Base-by-base conservation (phyloP, 2,888 invertebrate genomes). In the Drosophila leonis region DNA sequence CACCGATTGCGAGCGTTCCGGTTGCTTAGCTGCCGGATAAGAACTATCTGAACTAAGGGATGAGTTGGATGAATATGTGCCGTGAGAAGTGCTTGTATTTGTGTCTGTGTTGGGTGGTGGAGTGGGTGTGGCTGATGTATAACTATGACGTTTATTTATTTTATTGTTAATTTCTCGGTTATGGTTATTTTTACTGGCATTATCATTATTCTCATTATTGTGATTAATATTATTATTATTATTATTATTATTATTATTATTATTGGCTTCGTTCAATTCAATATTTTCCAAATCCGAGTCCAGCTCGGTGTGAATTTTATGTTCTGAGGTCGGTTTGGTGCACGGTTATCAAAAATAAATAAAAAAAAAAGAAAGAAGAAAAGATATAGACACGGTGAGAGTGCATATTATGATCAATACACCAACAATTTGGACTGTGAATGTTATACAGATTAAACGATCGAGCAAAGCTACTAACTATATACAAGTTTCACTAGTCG, bases 291-390 rank as follows among this genome's bases (percentile, higher is more conserved):
- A 92, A 90, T 90, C 90, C 91, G 86, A 87, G 86, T 92, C 92
- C 91, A 91, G 91, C 90, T 93, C 92, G 91, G 91, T 91, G 92
- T 91, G 82, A 92, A 90, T 79, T 82, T 87, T 82, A 90, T 87
- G 80, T 80, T 90, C 90, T 87, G 90, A 86, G 79, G 81, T 90
- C 79, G 79, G 78, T 90, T 82, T 87, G 86, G 80, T 88, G 80
- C 72, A 70, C 88, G 89, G 88, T 88, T 85, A 85, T 85, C 82
- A 90, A 85, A 90, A 88, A 75, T 90, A 82, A 85, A 81, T 55
- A 75, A 84, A 90, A 88, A 90, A 88, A 87, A 89, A 87, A 90
- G 72, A 78, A 90, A 88, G 78, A 89, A 84, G 85, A 85, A 85
- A 76, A 90, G 72, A 90, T 80, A 80, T 76, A 90, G 81, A 88